These are phyloP conservation scores for Poicephalus gulielmi DNA, from an alignment of 2,113 vertebrate species.

Conservation along the genomic window DNA sequence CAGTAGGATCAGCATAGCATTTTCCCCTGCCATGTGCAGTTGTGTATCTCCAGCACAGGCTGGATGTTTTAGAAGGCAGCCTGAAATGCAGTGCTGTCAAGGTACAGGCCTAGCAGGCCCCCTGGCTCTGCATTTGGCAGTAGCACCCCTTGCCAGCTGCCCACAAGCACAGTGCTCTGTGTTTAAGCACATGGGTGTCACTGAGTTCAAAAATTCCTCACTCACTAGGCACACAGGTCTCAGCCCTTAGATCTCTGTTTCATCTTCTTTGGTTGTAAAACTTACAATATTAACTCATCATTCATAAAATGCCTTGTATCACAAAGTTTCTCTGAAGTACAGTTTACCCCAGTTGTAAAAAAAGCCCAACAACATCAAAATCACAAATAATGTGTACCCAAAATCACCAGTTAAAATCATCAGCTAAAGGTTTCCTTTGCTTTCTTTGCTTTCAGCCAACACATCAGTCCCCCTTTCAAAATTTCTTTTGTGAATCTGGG, in stretches of 20 bases:
- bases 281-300: neutral
- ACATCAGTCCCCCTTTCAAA: neutral
- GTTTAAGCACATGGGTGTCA: neutral
- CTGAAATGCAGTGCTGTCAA: neutral
- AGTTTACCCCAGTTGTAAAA: neutral
- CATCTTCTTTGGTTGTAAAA: neutral
- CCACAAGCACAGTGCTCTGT: neutral
- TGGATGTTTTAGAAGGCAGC: neutral
- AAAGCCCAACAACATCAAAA: neutral
- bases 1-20: neutral
- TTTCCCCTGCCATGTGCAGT: neutral
- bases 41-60: neutral
- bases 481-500: neutral
- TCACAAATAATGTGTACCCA: neutral
- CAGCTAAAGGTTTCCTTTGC: neutral
- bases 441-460: neutral
- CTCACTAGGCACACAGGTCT: neutral
- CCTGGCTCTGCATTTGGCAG: neutral
- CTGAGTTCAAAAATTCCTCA: neutral
- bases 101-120: accelerated
- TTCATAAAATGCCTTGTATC: neutral
- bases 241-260: neutral
- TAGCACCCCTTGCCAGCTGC: neutral
- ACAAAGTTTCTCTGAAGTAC: neutral
- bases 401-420: neutral